phyloP scores from a whole-genome alignment of 1,140 invertebrate species.

The Rhopalosiphum padi region DNA sequence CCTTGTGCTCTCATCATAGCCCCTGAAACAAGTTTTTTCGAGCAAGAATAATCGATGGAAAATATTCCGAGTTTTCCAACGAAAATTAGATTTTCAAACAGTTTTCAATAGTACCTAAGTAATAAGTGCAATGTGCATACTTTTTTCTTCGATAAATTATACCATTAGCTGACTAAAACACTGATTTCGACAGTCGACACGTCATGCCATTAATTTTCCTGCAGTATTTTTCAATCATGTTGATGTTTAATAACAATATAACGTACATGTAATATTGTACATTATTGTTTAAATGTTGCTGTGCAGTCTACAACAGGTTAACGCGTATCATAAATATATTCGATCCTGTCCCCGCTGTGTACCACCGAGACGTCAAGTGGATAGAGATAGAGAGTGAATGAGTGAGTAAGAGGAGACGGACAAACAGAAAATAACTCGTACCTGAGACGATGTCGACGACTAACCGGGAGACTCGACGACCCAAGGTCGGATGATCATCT shows the following conservation, averaged over 20 bases:
- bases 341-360: not conserved
- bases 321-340: not conserved
- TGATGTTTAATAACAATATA: not conserved
- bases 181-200: not conserved
- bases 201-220: not conserved
- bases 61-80: not conserved
- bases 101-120: not conserved
- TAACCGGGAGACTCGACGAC: not conserved
- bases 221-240: not conserved
- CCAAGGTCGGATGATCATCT: slow-evolving; percentile 6
- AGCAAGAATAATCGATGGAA: not conserved
- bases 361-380: not conserved
- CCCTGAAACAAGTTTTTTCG: not conserved
- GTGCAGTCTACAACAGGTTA: not conserved
- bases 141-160: not conserved
- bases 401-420: not conserved
- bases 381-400: not conserved
- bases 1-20: no score
- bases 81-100: not conserved
- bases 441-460: not conserved
- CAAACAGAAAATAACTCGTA: not conserved
- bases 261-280: not conserved
- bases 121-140: no score
- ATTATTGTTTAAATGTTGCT: not conserved
- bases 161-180: no score